Conservation (phyloP, 2,888 invertebrate genomes). For the Sycophila texana region DNA sequence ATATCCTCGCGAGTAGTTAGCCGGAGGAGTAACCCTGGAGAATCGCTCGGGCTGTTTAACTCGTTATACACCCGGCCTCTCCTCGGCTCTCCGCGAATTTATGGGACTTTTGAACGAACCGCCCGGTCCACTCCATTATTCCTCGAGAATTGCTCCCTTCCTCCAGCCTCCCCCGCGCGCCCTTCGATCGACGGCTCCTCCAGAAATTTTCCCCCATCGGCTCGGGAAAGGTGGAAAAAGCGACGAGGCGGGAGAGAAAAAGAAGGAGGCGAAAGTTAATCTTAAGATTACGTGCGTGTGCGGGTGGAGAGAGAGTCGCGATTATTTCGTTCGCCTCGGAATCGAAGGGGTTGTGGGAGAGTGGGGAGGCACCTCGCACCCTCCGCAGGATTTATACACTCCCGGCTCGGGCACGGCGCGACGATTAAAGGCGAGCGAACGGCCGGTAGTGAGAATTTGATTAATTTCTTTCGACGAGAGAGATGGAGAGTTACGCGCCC, state of each 20-base stretch:
- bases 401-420: neutral
- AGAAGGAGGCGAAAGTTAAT: neutral
- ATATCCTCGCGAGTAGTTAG: conserved; percentile 63
- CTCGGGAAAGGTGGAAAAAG: neutral
- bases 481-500: neutral
- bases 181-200: conserved; percentile 26
- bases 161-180: conserved; percentile 13
- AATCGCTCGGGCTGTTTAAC: conserved; percentile 70
- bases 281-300: too few species aligned
- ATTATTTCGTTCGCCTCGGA: conserved; percentile 37
- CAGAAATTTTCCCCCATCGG: neutral
- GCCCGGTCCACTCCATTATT: conserved; percentile 68
- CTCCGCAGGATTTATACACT: conserved; percentile 12
- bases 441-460: conserved; percentile 6
- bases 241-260: neutral
- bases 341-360: too few species aligned
- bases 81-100: conserved; percentile 64
- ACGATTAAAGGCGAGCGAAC: neutral
- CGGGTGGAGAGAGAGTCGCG: conserved; percentile 12
- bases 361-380: neutral
- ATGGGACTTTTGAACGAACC: conserved; percentile 69
- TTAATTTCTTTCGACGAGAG: conserved; percentile 21
- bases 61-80: conserved; percentile 58
- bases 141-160: conserved; percentile 63
- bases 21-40: conserved; percentile 60